Evolutionary conservation across 2,888 invertebrate genomes (phyloP).

Genomic region (Orgyia antiqua): DNA sequence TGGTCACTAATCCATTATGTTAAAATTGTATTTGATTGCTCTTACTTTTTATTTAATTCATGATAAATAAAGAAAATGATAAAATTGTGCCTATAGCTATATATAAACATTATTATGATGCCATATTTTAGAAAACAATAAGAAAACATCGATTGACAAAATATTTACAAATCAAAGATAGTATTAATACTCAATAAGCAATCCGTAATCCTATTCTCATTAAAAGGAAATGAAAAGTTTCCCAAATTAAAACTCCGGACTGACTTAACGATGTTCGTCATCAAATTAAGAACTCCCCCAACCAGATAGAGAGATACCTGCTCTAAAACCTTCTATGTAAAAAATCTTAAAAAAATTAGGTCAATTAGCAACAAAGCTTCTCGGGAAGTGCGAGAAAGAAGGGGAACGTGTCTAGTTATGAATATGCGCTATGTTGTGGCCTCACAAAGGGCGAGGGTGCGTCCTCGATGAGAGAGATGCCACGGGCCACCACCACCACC

Average conservation of each 20-base stretch:
- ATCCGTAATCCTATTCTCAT: slow-evolving; percentile 20
- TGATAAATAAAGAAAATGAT: too few relatives aligned
- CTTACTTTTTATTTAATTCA: too few relatives aligned
- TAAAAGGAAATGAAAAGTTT: slow-evolving; percentile 19
- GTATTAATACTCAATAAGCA: too few relatives aligned
- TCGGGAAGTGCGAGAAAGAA: slow-evolving; percentile 41
- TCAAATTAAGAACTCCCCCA: slow-evolving; percentile 36
- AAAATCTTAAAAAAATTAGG: slow-evolving; percentile 53
- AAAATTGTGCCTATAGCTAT: too few relatives aligned
- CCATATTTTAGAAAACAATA: too few relatives aligned
- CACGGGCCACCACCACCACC: slow-evolving; percentile 36
- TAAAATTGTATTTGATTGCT: too few relatives aligned
- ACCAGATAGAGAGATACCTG: slow-evolving; percentile 23
- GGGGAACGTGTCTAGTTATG: slow-evolving; percentile 45
- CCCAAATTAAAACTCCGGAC: slow-evolving; percentile 14
- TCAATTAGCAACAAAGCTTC: slow-evolving; percentile 61
- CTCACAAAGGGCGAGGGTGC: slow-evolving; percentile 54
- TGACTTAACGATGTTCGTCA: slow-evolving; percentile 31
- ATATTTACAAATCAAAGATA: too few relatives aligned
- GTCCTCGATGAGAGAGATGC: slow-evolving; percentile 42
- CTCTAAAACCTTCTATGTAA: slow-evolving; percentile 33
- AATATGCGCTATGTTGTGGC: slow-evolving; percentile 41
- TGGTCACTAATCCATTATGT: too few relatives aligned
- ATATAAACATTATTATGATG: too few relatives aligned
- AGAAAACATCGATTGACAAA: too few relatives aligned